These are phyloP conservation scores for Lepidurus packardi DNA, from an alignment of 1,140 invertebrate species.

Conservation along the genomic window DNA sequence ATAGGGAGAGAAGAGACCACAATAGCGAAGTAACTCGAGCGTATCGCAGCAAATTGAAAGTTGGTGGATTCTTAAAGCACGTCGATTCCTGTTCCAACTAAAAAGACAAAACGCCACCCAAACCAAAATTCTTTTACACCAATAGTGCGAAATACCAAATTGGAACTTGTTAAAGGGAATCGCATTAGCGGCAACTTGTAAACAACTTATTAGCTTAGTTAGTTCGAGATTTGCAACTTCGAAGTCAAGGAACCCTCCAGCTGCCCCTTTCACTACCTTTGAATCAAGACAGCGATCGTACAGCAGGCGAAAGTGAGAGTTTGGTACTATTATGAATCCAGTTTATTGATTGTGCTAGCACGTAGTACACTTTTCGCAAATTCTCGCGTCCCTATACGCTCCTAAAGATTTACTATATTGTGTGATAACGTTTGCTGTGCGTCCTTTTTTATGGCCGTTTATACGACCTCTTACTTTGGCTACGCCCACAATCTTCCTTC, in stretches of 20 bases:
- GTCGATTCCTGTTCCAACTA: neutral
- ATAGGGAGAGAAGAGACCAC: neutral
- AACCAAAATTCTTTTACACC: neutral
- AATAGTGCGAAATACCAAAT: neutral
- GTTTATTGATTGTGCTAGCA: neutral
- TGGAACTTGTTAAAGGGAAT: neutral
- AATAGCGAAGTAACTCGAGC: slow-evolving; percentile 1
- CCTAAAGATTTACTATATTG: neutral
- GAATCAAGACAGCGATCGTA: neutral
- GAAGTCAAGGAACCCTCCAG: neutral
- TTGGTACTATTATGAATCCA: neutral
- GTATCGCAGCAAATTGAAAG: neutral
- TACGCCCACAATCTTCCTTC: neutral
- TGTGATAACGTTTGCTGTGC: neutral
- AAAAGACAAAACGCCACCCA: neutral
- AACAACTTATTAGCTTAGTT: neutral
- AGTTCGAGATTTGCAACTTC: neutral
- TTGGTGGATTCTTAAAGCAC: neutral
- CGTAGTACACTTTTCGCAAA: neutral
- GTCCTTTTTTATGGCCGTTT: neutral
- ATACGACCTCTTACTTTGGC: neutral
- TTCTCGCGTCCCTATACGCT: neutral
- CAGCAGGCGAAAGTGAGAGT: neutral
- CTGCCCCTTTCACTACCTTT: neutral
- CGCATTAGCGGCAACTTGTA: neutral